A percentile compares a stretch with the other conserved stretches of the same genome.
Evolutionary conservation across 2,113 vertebrate species (phyloP).

Genomic region (Tympanuchus pallidicinctus): DNA sequence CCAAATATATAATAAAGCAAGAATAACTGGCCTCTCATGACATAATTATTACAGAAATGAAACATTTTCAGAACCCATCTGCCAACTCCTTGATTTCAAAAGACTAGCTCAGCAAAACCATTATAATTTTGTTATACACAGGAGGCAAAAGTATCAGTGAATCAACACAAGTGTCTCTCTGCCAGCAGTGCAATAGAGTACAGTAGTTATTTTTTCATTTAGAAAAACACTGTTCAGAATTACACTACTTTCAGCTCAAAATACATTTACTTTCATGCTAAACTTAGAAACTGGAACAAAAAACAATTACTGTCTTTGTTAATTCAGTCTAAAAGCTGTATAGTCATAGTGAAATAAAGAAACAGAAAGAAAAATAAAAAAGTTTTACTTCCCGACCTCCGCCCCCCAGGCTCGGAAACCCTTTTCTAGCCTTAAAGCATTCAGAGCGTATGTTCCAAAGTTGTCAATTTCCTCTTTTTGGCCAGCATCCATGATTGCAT

Average conservation of each 20-base stretch:
- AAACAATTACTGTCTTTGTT: neutral
- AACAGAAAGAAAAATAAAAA: neutral
- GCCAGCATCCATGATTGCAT: constrained; percentile 89
- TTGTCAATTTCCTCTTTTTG: constrained; percentile 91
- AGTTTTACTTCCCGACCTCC: constrained; percentile 81
- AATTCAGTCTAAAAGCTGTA: neutral
- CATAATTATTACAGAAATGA: neutral
- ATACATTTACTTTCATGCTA: neutral
- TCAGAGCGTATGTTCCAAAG: constrained; percentile 94
- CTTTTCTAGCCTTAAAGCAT: constrained; percentile 91
- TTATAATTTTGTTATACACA: neutral
- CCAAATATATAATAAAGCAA: neutral
- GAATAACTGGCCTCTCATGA: neutral
- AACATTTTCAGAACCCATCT: neutral
- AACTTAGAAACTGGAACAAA: neutral
- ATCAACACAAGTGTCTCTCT: neutral
- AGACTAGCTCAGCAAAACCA: neutral
- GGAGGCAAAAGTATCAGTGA: neutral
- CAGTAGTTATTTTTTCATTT: neutral
- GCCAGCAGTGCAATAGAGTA: neutral
- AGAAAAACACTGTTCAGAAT: neutral
- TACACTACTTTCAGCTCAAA: neutral
- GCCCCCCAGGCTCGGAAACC: constrained; percentile 96
- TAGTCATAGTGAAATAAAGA: neutral
- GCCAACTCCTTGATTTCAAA: constrained; percentile 1